These are phyloP conservation scores for Saccopteryx bilineata DNA, from an alignment of 2,113 vertebrate genomes.

Conservation along the genomic window DNA sequence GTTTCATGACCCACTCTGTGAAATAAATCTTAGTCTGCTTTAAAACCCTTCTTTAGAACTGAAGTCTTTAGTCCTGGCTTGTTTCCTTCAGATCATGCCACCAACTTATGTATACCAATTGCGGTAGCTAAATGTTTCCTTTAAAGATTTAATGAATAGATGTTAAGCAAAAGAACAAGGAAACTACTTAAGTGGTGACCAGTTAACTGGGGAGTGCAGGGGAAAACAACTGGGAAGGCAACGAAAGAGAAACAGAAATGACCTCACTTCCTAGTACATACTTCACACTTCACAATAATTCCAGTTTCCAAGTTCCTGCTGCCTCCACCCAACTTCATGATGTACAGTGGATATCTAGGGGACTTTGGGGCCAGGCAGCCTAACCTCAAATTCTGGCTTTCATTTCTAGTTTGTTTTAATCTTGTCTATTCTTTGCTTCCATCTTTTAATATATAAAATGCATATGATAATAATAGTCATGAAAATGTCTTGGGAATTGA, in stretches of 20 bases:
- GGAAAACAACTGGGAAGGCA: not conserved
- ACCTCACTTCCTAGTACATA: not conserved
- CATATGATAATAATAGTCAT: not conserved
- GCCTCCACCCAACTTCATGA: not conserved
- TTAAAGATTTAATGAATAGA: slow-evolving; percentile 64
- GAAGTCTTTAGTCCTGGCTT: slow-evolving; percentile 69
- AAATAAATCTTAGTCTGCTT: slow-evolving; percentile 64
- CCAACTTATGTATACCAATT: slow-evolving; percentile 49
- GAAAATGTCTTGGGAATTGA: not conserved
- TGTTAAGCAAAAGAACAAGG: slow-evolving; percentile 62
- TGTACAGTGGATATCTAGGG: not conserved
- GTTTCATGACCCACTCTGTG: slow-evolving; percentile 57
- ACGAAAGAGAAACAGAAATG: not conserved
- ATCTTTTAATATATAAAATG: not conserved
- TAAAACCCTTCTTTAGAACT: slow-evolving; percentile 74
- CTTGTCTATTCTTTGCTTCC: not conserved
- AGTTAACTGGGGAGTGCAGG: not conserved
- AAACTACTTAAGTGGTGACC: not conserved
- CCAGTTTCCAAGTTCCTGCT: not conserved
- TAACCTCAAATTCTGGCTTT: not conserved
- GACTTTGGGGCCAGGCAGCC: not conserved
- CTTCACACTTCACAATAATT: not conserved
- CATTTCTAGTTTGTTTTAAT: not conserved
- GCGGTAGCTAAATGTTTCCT: slow-evolving; percentile 73
- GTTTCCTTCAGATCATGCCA: slow-evolving; percentile 74